These are phyloP conservation scores for Campylomormyrus numenius DNA, from an alignment of 2,113 vertebrate species.

Conservation along the genomic window DNA sequence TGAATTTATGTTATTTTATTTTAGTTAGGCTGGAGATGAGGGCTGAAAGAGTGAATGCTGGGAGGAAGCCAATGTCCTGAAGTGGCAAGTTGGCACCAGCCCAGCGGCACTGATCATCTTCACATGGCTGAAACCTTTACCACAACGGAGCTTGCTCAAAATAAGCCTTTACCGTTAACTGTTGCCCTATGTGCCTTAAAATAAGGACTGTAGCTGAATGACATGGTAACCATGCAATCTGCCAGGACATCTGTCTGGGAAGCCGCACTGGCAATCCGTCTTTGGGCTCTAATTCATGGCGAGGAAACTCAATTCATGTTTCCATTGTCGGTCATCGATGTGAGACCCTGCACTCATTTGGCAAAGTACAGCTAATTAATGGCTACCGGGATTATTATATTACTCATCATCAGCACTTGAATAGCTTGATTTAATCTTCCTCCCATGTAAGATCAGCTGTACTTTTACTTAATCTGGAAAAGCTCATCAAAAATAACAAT, in stretches of 20 bases:
- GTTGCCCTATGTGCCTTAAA: not conserved
- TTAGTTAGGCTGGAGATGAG: not conserved
- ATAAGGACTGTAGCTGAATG: not conserved
- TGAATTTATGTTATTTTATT: not conserved
- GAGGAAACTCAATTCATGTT: not conserved
- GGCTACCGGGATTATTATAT: not conserved
- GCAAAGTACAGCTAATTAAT: not conserved
- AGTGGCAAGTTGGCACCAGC: not conserved
- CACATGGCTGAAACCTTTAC: not conserved
- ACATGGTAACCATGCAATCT: not conserved
- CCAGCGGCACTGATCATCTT: not conserved
- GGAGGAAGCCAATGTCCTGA: not conserved
- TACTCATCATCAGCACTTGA: not conserved
- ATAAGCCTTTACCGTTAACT: not conserved
- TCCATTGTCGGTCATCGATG: not conserved
- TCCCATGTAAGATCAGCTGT: not conserved
- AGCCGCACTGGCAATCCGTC: not conserved
- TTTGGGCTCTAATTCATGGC: not conserved
- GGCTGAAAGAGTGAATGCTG: not conserved
- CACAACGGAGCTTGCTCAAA: not conserved
- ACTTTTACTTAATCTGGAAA: not conserved
- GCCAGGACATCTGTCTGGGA: not conserved
- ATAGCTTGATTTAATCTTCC: not conserved
- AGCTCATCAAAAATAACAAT: not conserved
- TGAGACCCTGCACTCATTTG: not conserved